phyloP scores from a whole-genome alignment of 1,140 invertebrate species.

The Proctacanthus coquilletti region DNA sequence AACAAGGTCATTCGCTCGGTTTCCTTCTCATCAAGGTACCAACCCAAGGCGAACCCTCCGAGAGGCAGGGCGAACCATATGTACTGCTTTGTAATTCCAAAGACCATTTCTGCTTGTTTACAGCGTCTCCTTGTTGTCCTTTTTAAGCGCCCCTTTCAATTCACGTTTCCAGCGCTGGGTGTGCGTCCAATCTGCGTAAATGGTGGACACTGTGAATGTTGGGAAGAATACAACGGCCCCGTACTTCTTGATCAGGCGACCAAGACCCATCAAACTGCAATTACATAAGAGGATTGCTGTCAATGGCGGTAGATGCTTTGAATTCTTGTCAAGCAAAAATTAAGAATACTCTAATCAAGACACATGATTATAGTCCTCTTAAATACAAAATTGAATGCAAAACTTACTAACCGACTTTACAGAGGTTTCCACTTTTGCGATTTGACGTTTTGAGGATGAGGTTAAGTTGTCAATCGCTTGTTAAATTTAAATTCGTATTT shows the following conservation, averaged over 20 bases:
- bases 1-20: slow-evolving; percentile 49
- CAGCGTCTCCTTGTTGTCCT: slow-evolving; percentile 8
- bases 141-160: slow-evolving; percentile 20
- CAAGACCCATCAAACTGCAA: too few species aligned
- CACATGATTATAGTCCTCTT: too few species aligned
- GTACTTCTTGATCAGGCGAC: slow-evolving; percentile 34
- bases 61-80: slow-evolving; percentile 34
- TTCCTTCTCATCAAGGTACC: slow-evolving; percentile 47
- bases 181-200: slow-evolving; percentile 50
- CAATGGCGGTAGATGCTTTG: too few species aligned
- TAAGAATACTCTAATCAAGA: too few species aligned
- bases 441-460: too few species aligned
- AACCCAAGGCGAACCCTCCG: slow-evolving; percentile 39
- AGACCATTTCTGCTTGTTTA: slow-evolving; percentile 28
- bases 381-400: too few species aligned
- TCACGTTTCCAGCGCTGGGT: slow-evolving; percentile 52
- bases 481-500: too few species aligned
- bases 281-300: too few species aligned
- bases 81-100: slow-evolving; percentile 34
- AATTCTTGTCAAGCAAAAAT: too few species aligned
- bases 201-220: slow-evolving; percentile 33
- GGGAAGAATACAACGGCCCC: slow-evolving; percentile 47
- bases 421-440: too few species aligned
- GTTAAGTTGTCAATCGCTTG: too few species aligned
- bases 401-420: too few species aligned